Base-by-base conservation (phyloP, 92 coral and sea anemone species). In the Umimayanthus chanpuru region DNA sequence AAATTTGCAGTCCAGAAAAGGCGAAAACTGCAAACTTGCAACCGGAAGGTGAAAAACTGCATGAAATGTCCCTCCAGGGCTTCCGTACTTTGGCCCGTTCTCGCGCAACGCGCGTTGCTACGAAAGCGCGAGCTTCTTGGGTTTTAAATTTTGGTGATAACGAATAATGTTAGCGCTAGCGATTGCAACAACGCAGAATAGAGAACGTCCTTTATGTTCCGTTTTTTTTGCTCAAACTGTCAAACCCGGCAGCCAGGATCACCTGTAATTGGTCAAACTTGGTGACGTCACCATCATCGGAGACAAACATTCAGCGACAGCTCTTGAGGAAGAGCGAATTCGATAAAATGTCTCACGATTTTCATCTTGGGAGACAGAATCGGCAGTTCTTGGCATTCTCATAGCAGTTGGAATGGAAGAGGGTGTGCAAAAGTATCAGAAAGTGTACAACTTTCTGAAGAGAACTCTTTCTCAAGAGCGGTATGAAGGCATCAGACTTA, bases 401-500 rank as follows among this genome's bases (percentile, higher is more conserved):
- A 77, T 7, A 56, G 30, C 20, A 70, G 25, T 28, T 68, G 79
- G 53, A 47, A 90, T 93, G 88, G 94, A 89, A 5, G 98, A 94
- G 49, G 93, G 95, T 66, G 88, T 86, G 81, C 98, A 97, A 73
- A 97, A 94, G 71, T 93, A 97, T 81, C 98, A 97, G 85, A 97
- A 97, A 64, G 99, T 97, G 39, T 96, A 95, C 90, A 95, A 93
- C 85, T 97, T 94, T 86, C 89, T 97, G 85, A 97, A 94, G 94
- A 96, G 99, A 28, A 83, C 85, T 38, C 90, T 97, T 61, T 77
- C 97, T 0, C 96, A 94, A 76, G 96, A 93, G 16, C 94, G 96
- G 12, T 95, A 97, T 77, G 94, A 92, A 43, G 96, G 98, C 23
- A 90, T 97, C 55, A 96, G 96, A 26, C 96, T 94, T 11, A 96